Conservation (phyloP, 2,797 vertebrate species). For the Jordanella pulchra region DNA sequence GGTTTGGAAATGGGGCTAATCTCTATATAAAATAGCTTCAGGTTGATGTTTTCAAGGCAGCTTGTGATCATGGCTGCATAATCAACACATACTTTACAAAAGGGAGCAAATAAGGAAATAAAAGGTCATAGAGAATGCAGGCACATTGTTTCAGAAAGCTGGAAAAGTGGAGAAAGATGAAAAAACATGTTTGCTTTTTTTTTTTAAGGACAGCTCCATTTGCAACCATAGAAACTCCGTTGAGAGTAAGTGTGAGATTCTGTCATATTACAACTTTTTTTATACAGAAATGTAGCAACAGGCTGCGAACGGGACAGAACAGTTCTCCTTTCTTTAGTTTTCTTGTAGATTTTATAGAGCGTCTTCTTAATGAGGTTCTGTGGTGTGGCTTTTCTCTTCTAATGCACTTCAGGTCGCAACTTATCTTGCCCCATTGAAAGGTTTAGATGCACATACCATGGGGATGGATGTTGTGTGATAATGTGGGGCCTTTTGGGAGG, state of each 20-base stretch:
- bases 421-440: not conserved
- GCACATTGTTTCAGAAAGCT: constrained; percentile 30
- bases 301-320: constrained; percentile 15
- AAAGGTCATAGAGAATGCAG: constrained; percentile 25
- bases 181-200: constrained; percentile 45
- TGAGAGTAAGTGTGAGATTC: constrained; percentile 7
- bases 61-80: constrained; percentile 25
- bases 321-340: constrained; percentile 1
- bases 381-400: not conserved
- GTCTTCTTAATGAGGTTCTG: not conserved
- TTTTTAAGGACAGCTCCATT: constrained; percentile 40
- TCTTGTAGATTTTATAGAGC: not conserved
- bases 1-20: constrained; percentile 22
- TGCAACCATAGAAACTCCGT: constrained; percentile 38
- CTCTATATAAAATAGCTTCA: constrained; percentile 30
- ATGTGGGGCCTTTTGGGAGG: not conserved
- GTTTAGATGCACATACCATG: not conserved
- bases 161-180: constrained; percentile 30
- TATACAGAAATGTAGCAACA: constrained; percentile 37
- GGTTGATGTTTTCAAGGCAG: constrained; percentile 25
- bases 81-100: constrained; percentile 18
- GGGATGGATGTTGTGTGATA: not conserved
- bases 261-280: constrained; percentile 32
- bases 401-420: not conserved
- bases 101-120: constrained; percentile 9